These are phyloP conservation scores for Octomys mimax DNA, from an alignment of 2,797 vertebrate genomes.

Conservation along the genomic window DNA sequence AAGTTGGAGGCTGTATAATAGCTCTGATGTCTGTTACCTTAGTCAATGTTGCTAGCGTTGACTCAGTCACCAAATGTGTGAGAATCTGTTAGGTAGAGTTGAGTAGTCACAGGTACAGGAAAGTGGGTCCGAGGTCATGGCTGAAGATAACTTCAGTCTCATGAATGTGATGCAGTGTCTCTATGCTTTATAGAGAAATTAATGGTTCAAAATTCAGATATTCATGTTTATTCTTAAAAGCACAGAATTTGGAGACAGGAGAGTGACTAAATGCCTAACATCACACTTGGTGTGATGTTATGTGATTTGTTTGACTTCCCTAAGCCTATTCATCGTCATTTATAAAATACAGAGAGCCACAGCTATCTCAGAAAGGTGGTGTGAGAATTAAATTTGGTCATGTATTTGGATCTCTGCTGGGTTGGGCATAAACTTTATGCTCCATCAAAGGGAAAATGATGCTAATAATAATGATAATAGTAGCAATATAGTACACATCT, in stretches of 20 bases:
- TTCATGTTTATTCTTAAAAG: slow-evolving; percentile 34
- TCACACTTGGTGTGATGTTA: not conserved
- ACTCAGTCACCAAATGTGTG: slow-evolving; percentile 30
- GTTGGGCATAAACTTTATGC: not conserved
- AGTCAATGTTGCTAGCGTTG: slow-evolving; percentile 7
- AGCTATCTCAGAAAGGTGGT: not conserved
- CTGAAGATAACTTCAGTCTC: not conserved
- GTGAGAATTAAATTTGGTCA: slow-evolving; percentile 36
- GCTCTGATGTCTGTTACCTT: not conserved
- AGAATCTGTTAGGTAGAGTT: not conserved
- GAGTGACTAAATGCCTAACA: slow-evolving; percentile 4
- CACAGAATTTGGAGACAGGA: not conserved
- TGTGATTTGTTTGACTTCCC: slow-evolving; percentile 1
- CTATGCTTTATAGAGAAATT: not conserved
- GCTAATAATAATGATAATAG: not conserved
- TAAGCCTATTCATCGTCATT: not conserved
- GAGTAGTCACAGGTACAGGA: not conserved
- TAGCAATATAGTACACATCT: not conserved
- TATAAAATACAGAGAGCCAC: not conserved
- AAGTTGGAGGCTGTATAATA: slow-evolving; percentile 7
- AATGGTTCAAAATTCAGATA: not conserved
- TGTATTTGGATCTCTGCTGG: not conserved
- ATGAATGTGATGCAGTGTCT: not conserved
- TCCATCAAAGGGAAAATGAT: not conserved
- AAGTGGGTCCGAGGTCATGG: not conserved